Base-by-base conservation (phyloP, 2,113 vertebrate species). In the Tragelaphus scriptus region DNA sequence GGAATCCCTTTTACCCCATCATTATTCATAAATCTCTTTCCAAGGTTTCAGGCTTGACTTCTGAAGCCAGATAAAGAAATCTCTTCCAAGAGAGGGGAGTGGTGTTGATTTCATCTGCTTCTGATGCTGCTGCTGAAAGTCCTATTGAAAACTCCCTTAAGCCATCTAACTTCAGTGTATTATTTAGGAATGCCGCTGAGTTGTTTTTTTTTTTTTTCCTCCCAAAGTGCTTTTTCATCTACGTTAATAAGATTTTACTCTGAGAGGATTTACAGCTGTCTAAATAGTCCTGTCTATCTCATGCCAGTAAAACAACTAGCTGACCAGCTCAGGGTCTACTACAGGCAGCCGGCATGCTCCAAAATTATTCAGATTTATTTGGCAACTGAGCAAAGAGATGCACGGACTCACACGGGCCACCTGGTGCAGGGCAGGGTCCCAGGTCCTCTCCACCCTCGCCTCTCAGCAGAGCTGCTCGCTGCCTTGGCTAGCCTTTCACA, bases 251-350 rank as follows among this genome's bases (percentile, higher is more conserved):
- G 98, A 98, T 98, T 98, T 98, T 98, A 89, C 97, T 96, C 97
- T 56, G 93, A 86, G 98, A 98, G 97, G 97, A 97, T 97, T 98
- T 96, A 93, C 98, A 98, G 98, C 98, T 99, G 98, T 98, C 98
- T 98, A 98, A 99, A 99, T 98, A 98, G 97, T 97, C 77, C 94
- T 96, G 98, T 98, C 98, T 98, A 98, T 98, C 98, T 98, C 97
- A 93, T 91, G 98, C 98, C 98, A 97, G 97, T 98, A 95, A 98
- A 98, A 98, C 97, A 98, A 97, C 97, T 91, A 17, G 19, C 84
- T 95, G 96, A 97, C 98, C 98, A 98, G 98, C 97, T 98, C 59
- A 5, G 58, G 93, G 97, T 95, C 96, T 81, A 88, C 97, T 91
- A 80, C 97, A 94, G 90, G 93, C 94, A 95, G 97, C 82, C 17